Conservation (phyloP, 1,140 invertebrate species). For the Drosophila pachea region DNA sequence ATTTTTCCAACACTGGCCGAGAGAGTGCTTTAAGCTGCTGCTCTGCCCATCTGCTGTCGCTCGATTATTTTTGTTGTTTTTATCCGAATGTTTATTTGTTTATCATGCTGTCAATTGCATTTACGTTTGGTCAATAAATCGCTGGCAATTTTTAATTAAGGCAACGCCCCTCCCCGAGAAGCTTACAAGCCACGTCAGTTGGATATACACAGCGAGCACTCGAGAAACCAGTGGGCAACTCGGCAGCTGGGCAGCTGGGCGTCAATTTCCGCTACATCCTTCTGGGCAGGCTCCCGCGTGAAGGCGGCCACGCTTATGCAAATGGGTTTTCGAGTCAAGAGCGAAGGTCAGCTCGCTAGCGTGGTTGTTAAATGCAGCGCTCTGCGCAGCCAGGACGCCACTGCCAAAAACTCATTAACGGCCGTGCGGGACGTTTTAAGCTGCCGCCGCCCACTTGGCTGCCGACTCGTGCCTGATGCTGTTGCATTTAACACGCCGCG, state of each 20-base stretch:
- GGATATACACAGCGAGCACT: conserved; percentile 40
- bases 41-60: not conserved
- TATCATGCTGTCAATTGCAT: conserved; percentile 61
- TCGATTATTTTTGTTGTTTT: conserved; percentile 4
- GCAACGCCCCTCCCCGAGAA: conserved; percentile 57
- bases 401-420: conserved; percentile 66
- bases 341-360: conserved; percentile 57
- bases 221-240: not conserved
- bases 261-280: conserved; percentile 1
- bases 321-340: conserved; percentile 71
- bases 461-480: conserved; percentile 22
- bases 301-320: conserved; percentile 57
- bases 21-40: not conserved
- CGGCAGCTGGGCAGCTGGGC: conserved; percentile 3
- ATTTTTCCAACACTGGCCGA: not conserved
- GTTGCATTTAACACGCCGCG: conserved; percentile 48
- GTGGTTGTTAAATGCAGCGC: conserved; percentile 58
- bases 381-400: conserved; percentile 13
- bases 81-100: conserved; percentile 30
- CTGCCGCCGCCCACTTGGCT: conserved; percentile 18
- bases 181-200: conserved; percentile 39
- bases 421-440: conserved; percentile 59
- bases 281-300: not conserved
- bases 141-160: conserved; percentile 68
- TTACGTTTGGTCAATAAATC: conserved; percentile 54